These are phyloP conservation scores for Thalassaphorura encarpata DNA, from an alignment of 1,140 invertebrate genomes.

Conservation along the genomic window DNA sequence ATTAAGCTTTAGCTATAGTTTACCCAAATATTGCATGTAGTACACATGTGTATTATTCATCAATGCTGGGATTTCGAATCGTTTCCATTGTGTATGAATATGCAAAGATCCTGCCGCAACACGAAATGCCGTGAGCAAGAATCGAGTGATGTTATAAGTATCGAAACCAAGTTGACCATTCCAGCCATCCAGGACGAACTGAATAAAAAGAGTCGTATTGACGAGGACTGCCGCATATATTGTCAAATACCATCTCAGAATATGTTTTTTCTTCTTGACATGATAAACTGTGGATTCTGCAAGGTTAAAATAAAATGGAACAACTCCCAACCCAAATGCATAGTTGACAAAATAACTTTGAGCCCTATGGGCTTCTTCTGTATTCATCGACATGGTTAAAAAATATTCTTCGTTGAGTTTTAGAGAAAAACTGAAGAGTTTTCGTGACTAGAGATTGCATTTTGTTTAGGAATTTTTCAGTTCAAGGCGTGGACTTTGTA, in stretches of 20 bases:
- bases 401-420: too few species aligned
- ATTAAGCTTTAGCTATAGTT: neutral
- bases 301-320: neutral
- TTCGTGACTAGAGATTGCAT: too few species aligned
- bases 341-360: neutral
- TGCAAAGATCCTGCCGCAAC: neutral
- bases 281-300: neutral
- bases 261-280: neutral
- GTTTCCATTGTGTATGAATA: neutral
- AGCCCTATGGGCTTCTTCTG: neutral
- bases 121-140: neutral
- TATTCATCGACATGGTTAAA: neutral
- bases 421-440: too few species aligned
- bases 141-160: neutral
- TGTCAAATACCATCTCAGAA: neutral
- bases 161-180: neutral
- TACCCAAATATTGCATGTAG: neutral
- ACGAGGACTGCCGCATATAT: neutral
- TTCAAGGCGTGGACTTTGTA: too few species aligned
- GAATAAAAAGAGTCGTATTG: neutral
- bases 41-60: neutral
- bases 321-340: neutral
- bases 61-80: neutral
- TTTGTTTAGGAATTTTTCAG: too few species aligned
- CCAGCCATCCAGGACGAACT: neutral